These are phyloP conservation scores for Otocyon megalotis DNA, from an alignment of 2,113 vertebrate species.

Conservation along the genomic window DNA sequence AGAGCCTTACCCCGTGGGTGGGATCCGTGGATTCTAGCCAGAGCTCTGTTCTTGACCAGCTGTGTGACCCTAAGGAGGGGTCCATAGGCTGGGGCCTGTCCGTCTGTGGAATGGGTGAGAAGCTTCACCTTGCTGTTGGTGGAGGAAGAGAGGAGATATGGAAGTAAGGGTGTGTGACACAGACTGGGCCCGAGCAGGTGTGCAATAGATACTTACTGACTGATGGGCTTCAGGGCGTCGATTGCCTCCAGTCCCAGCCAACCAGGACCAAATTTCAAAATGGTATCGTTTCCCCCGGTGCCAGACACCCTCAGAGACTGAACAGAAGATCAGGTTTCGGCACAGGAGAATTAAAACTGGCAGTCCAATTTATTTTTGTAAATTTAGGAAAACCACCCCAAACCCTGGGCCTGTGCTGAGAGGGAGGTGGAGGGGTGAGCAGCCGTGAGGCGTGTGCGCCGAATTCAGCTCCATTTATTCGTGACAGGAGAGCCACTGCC, in stretches of 20 bases:
- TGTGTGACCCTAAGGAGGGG: background rate
- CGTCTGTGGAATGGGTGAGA: background rate
- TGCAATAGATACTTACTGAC: background rate
- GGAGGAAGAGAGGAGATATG: background rate
- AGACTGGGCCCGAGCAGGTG: background rate
- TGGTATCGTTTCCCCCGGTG: conserved; percentile 57
- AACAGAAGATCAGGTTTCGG: conserved; percentile 47
- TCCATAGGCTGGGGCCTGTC: background rate
- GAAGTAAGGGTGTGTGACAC: background rate
- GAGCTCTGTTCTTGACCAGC: background rate
- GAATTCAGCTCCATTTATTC: conserved; percentile 48
- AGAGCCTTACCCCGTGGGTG: background rate
- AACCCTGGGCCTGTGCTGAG: background rate
- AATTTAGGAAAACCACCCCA: conserved; percentile 70
- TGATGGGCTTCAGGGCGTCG: accelerated
- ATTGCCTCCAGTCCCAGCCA: background rate
- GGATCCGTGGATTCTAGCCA: background rate
- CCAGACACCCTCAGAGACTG: background rate
- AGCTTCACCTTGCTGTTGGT: background rate
- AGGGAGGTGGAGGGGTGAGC: background rate
- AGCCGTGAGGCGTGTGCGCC: conserved; percentile 25
- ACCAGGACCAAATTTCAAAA: background rate
- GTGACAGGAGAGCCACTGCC: background rate
- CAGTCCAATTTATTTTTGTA: conserved; percentile 61
- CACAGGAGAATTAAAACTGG: conserved; percentile 65